Base-by-base conservation (phyloP, 2,888 invertebrate species). In the Chrysolina oricalcia region DNA sequence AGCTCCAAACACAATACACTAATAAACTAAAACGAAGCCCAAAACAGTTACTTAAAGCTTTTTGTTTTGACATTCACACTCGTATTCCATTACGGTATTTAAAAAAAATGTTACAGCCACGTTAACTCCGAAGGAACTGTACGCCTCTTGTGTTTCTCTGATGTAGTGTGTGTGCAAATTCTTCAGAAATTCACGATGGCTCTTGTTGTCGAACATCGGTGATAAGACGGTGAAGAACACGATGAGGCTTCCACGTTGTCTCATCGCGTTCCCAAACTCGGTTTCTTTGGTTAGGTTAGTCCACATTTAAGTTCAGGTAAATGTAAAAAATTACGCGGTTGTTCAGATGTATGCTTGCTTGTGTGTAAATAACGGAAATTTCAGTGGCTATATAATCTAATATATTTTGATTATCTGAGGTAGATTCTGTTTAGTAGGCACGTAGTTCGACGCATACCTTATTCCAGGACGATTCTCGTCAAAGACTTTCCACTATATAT, bases 321-420 rank as follows among this genome's bases (percentile, higher is more conserved):
- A 66, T 43, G 65, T 43, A 62, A 70, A 70, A 64, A 70, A 46
- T 68, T 62, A 71, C 53, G 62, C 67, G 70, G 69, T 71, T 74
- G 53, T 46, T 74, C 56, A 66, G 64, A 43, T 65, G 78, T 75
- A 65, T 85, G 86, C 87, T 86, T 53, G 53, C 21, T 35, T 81
- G 86, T 85, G 86, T 86, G 83, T 83, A 86, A 82, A 84, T 84
- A 85, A 86, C 87, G 86, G 87, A 86, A 87, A 87, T 88, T 87
- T 83, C 84, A 86, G 85, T 86, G 86, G 86, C 85, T 85, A 85
- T 86, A 85, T 78, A 84, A 83, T 85, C 86, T 87, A 87, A 87
- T 85, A 83, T 86, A 87, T 88, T 88, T 88, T 88, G 88, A 88
- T 88, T 88, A 84, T 79, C 84, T 88, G 88, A 88, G 88, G 88